Evolutionary conservation across 35 echinoderm and acorn worm genomes (phyloP).

Genomic region (Acanthaster planci): DNA sequence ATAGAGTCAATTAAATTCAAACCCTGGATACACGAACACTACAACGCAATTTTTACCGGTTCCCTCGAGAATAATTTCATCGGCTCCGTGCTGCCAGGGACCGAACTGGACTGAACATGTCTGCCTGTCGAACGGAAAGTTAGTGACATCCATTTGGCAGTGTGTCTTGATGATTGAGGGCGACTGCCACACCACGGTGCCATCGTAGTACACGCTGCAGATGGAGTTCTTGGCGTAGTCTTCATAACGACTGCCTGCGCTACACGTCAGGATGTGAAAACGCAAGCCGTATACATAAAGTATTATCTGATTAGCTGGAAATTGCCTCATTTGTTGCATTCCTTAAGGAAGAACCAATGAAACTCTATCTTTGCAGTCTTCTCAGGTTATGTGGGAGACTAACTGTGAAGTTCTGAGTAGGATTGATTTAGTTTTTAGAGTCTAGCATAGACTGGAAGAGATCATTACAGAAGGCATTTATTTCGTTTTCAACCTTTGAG

Average conservation of each 20-base stretch:
- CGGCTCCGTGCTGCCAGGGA: conserved; percentile 91
- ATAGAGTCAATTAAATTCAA: too few relatives aligned
- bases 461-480: too few relatives aligned
- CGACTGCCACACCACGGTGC: conserved; percentile 90
- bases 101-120: conserved; percentile 81
- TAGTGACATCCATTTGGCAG: conserved; percentile 95
- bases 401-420: too few relatives aligned
- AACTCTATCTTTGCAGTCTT: too few relatives aligned
- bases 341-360: too few relatives aligned
- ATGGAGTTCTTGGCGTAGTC: conserved; percentile 89
- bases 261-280: conserved; percentile 14
- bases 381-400: too few relatives aligned
- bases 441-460: too few relatives aligned
- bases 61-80: conserved; percentile 84
- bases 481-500: too few relatives aligned
- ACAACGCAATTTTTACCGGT: too few relatives aligned
- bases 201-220: conserved; percentile 81
- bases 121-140: conserved; percentile 94
- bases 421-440: too few relatives aligned
- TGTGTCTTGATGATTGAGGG: conserved; percentile 96
- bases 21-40: too few relatives aligned
- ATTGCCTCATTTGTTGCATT: too few relatives aligned
- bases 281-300: not conserved
- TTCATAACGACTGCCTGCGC: conserved; percentile 92
- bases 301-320: not conserved